Evolutionary conservation across 2,797 vertebrate genomes (phyloP), one percentile per base, ranked within the genome.

Genomic region (Melanitta fusca): DNA sequence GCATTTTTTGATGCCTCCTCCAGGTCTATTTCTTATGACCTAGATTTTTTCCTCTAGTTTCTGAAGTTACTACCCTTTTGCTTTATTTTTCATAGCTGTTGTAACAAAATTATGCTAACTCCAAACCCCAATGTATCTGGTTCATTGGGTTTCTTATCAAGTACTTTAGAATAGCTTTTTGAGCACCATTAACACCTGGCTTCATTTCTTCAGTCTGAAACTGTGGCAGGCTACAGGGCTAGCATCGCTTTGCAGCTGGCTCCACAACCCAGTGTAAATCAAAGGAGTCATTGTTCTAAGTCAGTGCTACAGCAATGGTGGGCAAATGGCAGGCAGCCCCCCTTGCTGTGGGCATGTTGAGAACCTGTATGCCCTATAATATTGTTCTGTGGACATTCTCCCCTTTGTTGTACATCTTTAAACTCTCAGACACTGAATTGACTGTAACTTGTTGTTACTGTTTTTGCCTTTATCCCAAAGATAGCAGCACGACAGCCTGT

Each of bases 281-380:
- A 82, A 71, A 66, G 30, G 30, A 56, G 10, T 65, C 36, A 21
- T 10, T 54, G 36, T 45, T 79, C 54, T 72, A 41, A 81, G 28
- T 34, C 13, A 54, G 15, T 8, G 27, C 12, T 69, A 9, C 16
- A 73, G 38, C 6, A 38, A 54, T 24, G 9, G 53, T 57, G 80
- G 54, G 18, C 0, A 12, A 77, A 53, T 14, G 30, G 17, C 36
- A 47, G 54, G 34, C 45, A 84, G 32, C 11, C 12, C 3, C 6
- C 8, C 24, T 81, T 61, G 28, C 17, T 69, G 54, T 13, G 5
- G 25, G 6, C 11, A 1, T 18, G 28, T 38, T 73, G 34, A 75
- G 49, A 81, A 70, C 20, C 8, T 34, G 12, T 0, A 1, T 0
- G 1, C 1, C 2, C 49, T n/a, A n/a, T 74, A 6, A 86, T 49